Base-by-base conservation (phyloP, 1,140 invertebrate species). In the Drosophila burlai region DNA sequence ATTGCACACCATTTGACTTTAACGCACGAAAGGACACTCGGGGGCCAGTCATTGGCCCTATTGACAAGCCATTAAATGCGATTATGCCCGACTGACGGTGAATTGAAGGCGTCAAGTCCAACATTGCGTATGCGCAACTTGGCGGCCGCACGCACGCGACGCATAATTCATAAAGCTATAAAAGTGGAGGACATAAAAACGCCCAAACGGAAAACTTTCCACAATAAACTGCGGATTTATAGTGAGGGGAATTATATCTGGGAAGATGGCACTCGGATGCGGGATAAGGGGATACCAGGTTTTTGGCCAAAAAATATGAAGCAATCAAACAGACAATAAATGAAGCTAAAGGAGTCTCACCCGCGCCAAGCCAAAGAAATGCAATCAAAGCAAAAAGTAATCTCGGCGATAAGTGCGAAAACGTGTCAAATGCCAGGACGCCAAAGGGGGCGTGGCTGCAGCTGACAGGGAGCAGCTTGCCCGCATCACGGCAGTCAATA, bases 401-500 rank as follows among this genome's bases (percentile, higher is more conserved):
- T 89, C 85, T 89, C 85, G 46, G 75, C 81, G 85, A 90, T 89
- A 89, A 89, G 85, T 89, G 85, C 82, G 79, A 90, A 89, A 89
- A 89, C 85, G 85, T 89, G 85, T 90, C 86, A 82, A 61, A 76
- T 79, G 82, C 60, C 47, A 64, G 81, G 54, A 26, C 3, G 55
- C 45, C 18, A 38, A 38, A 13, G 26, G 52, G 46, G 43, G 67
- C 50, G 50, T 65, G 71, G 36, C 61, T 83, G 81, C 80, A 83
- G 58, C 63, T 80, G 81, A 76, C 69, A 74, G 36, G 64, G 65
- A 64, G 78, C 65, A 87, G 77, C 52, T 78, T 77, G 55, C 49
- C 49, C 64, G 64, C 75, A 78, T 78, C 75, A 57, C 54, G 57
- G 61, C 40, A 85, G 52, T 71, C 69, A 66, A 58, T 75, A 77